Evolutionary conservation across 35 echinoderm and acorn worm genomes (phyloP).

Genomic region (Apostichopus californicus): DNA sequence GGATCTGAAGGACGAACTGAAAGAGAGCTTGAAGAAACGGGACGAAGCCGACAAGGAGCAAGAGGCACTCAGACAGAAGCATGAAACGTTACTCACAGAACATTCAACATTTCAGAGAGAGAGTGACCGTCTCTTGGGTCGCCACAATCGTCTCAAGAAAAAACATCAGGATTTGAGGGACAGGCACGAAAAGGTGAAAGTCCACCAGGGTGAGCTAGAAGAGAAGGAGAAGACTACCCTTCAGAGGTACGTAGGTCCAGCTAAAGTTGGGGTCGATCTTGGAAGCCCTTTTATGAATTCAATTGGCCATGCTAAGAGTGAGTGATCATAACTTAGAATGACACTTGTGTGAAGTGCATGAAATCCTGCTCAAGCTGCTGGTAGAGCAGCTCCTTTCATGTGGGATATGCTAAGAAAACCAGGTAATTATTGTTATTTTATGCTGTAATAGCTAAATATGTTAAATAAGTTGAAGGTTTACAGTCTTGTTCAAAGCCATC

Average conservation of each 20-base stretch:
- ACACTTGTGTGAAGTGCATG: too few species aligned
- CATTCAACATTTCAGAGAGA: slow-evolving; percentile 66
- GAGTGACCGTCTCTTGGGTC: slow-evolving; percentile 50
- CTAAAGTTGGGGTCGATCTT: too few species aligned
- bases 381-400: too few species aligned
- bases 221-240: slow-evolving; percentile 45
- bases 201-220: slow-evolving; percentile 59
- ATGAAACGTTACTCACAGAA: slow-evolving; percentile 63
- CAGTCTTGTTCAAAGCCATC: too few species aligned
- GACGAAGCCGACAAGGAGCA: slow-evolving; percentile 60
- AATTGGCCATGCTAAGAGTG: too few species aligned
- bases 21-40: slow-evolving; percentile 52
- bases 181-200: slow-evolving; percentile 62
- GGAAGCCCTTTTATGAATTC: too few species aligned
- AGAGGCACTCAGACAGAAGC: slow-evolving; percentile 46
- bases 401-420: too few species aligned
- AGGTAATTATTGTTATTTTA: too few species aligned
- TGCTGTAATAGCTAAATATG: too few species aligned
- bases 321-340: too few species aligned
- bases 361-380: too few species aligned
- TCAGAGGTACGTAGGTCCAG: slow-evolving; percentile 55
- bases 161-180: slow-evolving; percentile 62
- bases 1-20: slow-evolving; percentile 70
- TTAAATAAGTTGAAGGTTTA: too few species aligned
- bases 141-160: slow-evolving; percentile 68